A percentile compares a stretch with the other conserved stretches of the same genome.
Evolutionary conservation across 1,140 invertebrate species (phyloP).

Genomic region (Acromyrmex heyeri): DNA sequence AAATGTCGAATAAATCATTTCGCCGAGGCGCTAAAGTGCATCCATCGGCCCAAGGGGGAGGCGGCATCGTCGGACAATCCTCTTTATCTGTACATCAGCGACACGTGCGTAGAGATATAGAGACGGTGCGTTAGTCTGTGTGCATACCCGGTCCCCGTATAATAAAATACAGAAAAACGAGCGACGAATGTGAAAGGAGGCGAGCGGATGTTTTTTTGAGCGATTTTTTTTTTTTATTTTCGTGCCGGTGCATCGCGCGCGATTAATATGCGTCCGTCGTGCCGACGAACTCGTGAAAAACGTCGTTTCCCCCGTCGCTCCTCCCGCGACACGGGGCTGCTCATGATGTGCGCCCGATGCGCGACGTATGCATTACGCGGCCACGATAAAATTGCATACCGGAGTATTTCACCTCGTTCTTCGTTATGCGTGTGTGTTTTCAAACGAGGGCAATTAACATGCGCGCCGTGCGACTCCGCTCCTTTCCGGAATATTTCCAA

Average conservation of each 20-base stretch:
- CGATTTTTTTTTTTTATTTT: slow-evolving; percentile 22
- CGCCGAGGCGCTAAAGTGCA: slow-evolving; percentile 73
- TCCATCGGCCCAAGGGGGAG: slow-evolving; percentile 42
- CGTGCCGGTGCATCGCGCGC: slow-evolving; percentile 61
- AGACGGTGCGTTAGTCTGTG: slow-evolving; percentile 14
- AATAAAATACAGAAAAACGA: slow-evolving; percentile 71
- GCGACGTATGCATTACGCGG: slow-evolving; percentile 37
- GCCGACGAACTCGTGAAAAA: slow-evolving; percentile 56
- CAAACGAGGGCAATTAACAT: slow-evolving; percentile 49
- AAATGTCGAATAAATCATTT: slow-evolving; percentile 85
- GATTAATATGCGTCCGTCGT: slow-evolving; percentile 71
- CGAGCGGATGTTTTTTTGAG: slow-evolving; percentile 56
- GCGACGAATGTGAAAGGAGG: slow-evolving; percentile 71
- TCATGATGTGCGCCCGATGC: slow-evolving; percentile 24
- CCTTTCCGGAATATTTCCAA: slow-evolving; percentile 8
- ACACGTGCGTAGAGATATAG: slow-evolving; percentile 46
- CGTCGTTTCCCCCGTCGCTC: not conserved
- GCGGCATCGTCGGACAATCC: slow-evolving; percentile 62
- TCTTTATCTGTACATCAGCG: slow-evolving; percentile 69
- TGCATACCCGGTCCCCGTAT: not conserved
- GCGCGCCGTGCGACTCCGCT: slow-evolving; percentile 26
- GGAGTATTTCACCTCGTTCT: not conserved
- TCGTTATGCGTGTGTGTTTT: slow-evolving; percentile 29
- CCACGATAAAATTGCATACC: slow-evolving; percentile 40
- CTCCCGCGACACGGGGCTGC: not conserved